Conservation (phyloP, 2,888 invertebrate species). For the Apotomis capreana region DNA sequence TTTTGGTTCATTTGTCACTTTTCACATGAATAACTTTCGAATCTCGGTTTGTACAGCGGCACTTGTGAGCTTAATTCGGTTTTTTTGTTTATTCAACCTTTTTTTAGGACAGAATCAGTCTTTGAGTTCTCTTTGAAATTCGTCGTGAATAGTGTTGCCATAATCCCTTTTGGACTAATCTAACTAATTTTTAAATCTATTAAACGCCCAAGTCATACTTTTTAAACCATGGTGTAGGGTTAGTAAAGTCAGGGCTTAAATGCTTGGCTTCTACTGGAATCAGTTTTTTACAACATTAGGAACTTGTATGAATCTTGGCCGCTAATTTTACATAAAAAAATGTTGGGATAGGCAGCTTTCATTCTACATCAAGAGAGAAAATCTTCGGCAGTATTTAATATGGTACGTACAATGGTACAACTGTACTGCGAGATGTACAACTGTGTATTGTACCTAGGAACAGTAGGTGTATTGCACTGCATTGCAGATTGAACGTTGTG, state of each 20-base stretch:
- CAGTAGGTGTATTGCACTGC: conserved; percentile 4
- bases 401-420: too few relatives aligned
- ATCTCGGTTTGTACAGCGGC: conserved; percentile 43
- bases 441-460: neutral
- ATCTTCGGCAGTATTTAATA: too few relatives aligned
- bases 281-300: too few relatives aligned
- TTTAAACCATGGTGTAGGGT: too few relatives aligned
- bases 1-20: conserved; percentile 78
- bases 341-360: too few relatives aligned
- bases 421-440: neutral
- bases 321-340: too few relatives aligned
- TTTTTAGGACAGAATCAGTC: conserved; percentile 2
- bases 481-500: conserved; percentile 36
- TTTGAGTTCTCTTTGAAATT: neutral
- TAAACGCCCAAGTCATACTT: too few relatives aligned
- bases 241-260: too few relatives aligned
- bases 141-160: conserved; percentile 5
- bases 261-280: too few relatives aligned
- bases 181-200: too few relatives aligned
- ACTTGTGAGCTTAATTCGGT: conserved; percentile 35
- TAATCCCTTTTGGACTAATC: conserved; percentile 8
- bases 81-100: conserved; percentile 24
- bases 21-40: conserved; percentile 63
- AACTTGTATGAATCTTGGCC: too few relatives aligned
- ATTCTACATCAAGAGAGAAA: too few relatives aligned